A percentile compares a stretch with the other conserved stretches of the same genome.
phyloP scores from a whole-genome alignment of 1,140 invertebrate genomes.

The Brachionus angularis region DNA sequence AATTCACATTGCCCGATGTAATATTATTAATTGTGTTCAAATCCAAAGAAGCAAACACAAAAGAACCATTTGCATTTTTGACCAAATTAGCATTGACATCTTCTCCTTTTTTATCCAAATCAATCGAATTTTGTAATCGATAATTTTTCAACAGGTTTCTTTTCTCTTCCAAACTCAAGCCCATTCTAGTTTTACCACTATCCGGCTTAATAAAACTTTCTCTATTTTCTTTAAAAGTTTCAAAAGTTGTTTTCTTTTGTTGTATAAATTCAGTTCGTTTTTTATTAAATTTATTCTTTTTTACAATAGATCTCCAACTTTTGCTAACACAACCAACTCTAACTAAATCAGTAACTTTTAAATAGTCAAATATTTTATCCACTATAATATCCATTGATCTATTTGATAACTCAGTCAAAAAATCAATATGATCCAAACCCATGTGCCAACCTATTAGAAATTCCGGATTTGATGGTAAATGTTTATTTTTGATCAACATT shows the following conservation, averaged over 20 bases:
- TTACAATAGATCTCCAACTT: not conserved
- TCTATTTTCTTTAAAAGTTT: conserved; percentile 36
- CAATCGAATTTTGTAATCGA: not conserved
- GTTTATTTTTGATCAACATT: conserved; percentile 25
- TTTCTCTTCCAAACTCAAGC: not conserved
- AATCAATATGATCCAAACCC: conserved; percentile 23
- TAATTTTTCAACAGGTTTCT: not conserved
- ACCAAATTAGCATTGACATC: not conserved
- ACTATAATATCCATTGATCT: not conserved
- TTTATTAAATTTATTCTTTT: conserved; percentile 3
- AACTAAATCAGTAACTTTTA: not conserved
- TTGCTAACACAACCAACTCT: not conserved
- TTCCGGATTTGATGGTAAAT: conserved; percentile 29
- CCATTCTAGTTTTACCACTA: too few species aligned
- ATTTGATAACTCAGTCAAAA: not conserved
- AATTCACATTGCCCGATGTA: too few species aligned
- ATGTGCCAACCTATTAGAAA: conserved; percentile 21
- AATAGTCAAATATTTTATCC: conserved; percentile 2
- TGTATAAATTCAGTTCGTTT: not conserved
- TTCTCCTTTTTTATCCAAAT: not conserved
- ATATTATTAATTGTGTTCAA: conserved; percentile 13
- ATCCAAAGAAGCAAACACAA: conserved; percentile 20
- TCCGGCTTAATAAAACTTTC: too few species aligned
- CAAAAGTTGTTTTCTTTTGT: not conserved
- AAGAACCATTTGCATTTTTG: not conserved